Base-by-base conservation (phyloP, 2,797 vertebrate species). In the Pachyuromys duprasi region DNA sequence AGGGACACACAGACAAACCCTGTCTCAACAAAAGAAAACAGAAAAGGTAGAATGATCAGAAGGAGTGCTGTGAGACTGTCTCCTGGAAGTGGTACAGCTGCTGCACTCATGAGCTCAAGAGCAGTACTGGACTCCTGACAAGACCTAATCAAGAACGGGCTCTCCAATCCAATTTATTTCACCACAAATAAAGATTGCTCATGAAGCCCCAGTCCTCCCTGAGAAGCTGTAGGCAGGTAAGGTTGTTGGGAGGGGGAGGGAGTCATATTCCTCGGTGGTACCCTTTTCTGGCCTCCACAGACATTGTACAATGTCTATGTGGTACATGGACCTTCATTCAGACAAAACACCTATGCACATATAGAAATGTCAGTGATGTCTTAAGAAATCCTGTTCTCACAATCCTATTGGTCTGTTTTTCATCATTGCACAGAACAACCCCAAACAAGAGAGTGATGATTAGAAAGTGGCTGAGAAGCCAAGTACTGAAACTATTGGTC, bases 401-500 rank as follows among this genome's bases (percentile, higher is more conserved):
- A 69, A 36, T 84, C 75, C 84, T 42, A 72, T 1, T 12, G 45
- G 28, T 55, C 18, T 74, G 60, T 63, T 63, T 49, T 90, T 53
- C 49, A 72, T 93, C 74, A 72, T 0, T 53, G 9, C 31, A 45
- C 63, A 92, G 86, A 67, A 70, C 63, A 93, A 84, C 87, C 55
- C 49, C 57, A 94, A 88, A 67, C 2, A 0, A 28, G 36, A 90
- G 69, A 70, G 82, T 2, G 36, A 91, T 15, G 2, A 89, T 94
- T 28, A 78, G 53, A 62, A 96, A 90, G 49, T 33, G 53, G 26
- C 42, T 31, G n/a, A 84, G 26, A 91, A 92, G 57, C 49, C 81
- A 70, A 62, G 96, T 11, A 91, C 62, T 93, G 45, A 95, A 91
- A 76, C 76, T 31, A 81, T 14, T 76, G 90, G 87, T 92, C 84